Evolutionary conservation across 2,113 vertebrate genomes (phyloP), one percentile per base, ranked within the genome.

Genomic region (Hippocampus barbouri): DNA sequence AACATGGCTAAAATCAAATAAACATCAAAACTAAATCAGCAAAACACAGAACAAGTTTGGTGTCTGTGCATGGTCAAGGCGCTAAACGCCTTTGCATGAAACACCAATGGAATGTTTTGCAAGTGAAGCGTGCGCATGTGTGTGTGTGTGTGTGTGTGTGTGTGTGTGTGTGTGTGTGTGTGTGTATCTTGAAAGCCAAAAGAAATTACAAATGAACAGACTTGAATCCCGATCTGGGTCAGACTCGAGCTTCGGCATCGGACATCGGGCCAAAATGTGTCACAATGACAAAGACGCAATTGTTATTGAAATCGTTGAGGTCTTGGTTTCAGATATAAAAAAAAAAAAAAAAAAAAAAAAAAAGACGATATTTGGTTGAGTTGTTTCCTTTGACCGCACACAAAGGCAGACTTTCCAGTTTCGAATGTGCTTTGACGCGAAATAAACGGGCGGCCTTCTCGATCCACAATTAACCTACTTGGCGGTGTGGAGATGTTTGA

Each of bases 381-480:
- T 34, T 38, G 34, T 38, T 38, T 38, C 34, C 34, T 38, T 38
- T 5, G 34, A 38, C 34, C 5, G 14, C 23, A 21, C 14, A 51
- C 6, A 20, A 43, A 65, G 38, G 45, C 23, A 66, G 27, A 27
- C 47, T 66, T 27, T 12, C 43, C 20, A 5, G 21, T 18, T 63
- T 64, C 21, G 25, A 62, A 40, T 18, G 10, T 34, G 34, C 60
- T 38, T 34, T 30, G 14, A 40, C 20, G 10, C 38, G 23, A 27
- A 59, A 59, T 27, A 27, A 59, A 59, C 57, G 73, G 53, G 21
- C 53, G 53, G 53, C 34, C 1, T 14, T 66, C 63, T 66, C 43
- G 74, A 90, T 89, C 88, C 71, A 77, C 87, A 88, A 91, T 91
- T 90, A 91, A 90, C 89, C 90, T 83, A 88, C 88, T 87, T 90